Conservation (phyloP, 2,888 invertebrate genomes). For the Drosophila picticornis region DNA sequence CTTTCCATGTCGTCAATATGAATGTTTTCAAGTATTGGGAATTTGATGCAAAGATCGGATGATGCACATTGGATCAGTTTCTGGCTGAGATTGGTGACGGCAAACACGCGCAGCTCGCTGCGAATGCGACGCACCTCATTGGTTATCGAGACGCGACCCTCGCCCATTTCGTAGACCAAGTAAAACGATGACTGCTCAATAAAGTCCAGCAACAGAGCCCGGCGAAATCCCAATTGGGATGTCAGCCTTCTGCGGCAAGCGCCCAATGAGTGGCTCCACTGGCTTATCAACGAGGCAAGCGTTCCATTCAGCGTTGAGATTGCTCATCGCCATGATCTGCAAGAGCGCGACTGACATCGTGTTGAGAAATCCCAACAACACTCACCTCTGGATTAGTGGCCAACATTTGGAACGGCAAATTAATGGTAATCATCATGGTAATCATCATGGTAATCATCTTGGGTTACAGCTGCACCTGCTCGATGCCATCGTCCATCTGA, state of each 20-base stretch:
- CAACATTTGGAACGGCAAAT: slow-evolving; percentile 48
- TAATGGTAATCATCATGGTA: slow-evolving; percentile 42
- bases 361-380: slow-evolving; percentile 26
- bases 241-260: slow-evolving; percentile 11
- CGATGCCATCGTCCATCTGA: slow-evolving; percentile 33
- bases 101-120: slow-evolving; percentile 40
- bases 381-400: slow-evolving; percentile 26
- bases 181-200: slow-evolving; percentile 19
- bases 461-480: slow-evolving; percentile 41
- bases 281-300: neutral
- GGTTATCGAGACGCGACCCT: slow-evolving; percentile 50
- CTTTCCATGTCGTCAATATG: slow-evolving; percentile 11
- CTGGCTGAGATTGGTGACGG: slow-evolving; percentile 21
- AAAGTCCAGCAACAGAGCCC: slow-evolving; percentile 54
- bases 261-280: neutral
- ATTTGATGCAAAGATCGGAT: slow-evolving; percentile 30
- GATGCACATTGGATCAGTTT: neutral
- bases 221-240: slow-evolving; percentile 45
- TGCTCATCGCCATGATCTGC: slow-evolving; percentile 29
- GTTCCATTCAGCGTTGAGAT: slow-evolving; percentile 41
- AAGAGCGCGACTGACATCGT: slow-evolving; percentile 31
- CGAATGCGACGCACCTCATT: slow-evolving; percentile 55
- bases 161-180: slow-evolving; percentile 67
- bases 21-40: slow-evolving; percentile 8
- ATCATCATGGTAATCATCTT: too few species aligned